Percentiles rank a stretch among this genome's conserved stretches.
Conservation (phyloP, 1,140 invertebrate genomes). For the Tetragnatha versicolor region DNA sequence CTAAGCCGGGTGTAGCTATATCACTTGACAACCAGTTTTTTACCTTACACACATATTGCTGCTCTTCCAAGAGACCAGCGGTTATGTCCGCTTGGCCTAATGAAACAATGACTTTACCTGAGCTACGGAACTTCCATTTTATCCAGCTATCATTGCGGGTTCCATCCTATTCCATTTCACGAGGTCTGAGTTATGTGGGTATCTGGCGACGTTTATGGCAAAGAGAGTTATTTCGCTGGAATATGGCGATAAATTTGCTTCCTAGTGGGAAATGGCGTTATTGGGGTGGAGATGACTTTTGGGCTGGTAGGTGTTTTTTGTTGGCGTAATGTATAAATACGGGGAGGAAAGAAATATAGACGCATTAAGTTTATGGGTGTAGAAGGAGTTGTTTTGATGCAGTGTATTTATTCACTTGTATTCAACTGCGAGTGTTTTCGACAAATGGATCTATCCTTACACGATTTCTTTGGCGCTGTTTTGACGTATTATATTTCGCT, state of each 20-base stretch:
- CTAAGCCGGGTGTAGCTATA: neutral
- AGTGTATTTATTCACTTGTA: no score
- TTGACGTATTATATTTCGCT: no score
- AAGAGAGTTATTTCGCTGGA: neutral
- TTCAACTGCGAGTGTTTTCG: no score
- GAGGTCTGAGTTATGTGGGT: neutral
- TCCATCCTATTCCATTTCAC: neutral
- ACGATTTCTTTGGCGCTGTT: no score
- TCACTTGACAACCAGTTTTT: neutral
- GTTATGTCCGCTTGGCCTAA: slow-evolving; percentile 32
- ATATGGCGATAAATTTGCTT: neutral
- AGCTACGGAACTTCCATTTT: neutral
- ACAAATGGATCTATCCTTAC: no score
- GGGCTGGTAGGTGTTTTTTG: no score
- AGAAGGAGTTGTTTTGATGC: no score
- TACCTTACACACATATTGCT: neutral
- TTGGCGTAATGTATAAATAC: no score
- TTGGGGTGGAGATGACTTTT: no score
- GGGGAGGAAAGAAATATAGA: no score
- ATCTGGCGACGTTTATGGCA: neutral
- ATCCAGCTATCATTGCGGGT: neutral
- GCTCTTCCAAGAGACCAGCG: neutral
- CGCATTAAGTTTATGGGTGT: no score
- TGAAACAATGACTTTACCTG: slow-evolving; percentile 25
- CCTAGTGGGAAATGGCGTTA: neutral